Evolutionary conservation across 2,888 invertebrate genomes (phyloP).

Genomic region (Drosophila nigritarsus): DNA sequence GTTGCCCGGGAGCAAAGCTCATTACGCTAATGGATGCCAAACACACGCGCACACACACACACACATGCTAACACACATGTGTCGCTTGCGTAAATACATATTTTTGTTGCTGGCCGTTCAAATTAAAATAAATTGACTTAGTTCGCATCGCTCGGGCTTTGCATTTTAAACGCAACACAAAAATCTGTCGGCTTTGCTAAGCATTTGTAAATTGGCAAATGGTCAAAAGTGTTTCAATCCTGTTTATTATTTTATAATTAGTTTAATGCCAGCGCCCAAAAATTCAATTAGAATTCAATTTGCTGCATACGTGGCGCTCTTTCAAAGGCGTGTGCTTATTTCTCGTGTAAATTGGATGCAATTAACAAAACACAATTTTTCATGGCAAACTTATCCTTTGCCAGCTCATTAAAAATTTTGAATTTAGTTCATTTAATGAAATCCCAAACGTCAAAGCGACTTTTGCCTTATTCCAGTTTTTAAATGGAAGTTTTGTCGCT

Average conservation of each 20-base stretch:
- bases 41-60: slow-evolving; percentile 8
- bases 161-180: slow-evolving; percentile 63
- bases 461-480: not conserved
- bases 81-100: slow-evolving; percentile 5
- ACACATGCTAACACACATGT: slow-evolving; percentile 5
- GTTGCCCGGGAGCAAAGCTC: slow-evolving; percentile 65
- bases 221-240: slow-evolving; percentile 64
- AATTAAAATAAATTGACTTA: slow-evolving; percentile 78
- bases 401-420: not conserved
- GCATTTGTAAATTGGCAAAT: slow-evolving; percentile 72
- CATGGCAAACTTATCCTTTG: not conserved
- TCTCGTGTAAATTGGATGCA: not conserved
- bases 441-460: not conserved
- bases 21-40: slow-evolving; percentile 70
- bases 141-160: slow-evolving; percentile 43
- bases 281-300: slow-evolving; percentile 68
- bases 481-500: not conserved
- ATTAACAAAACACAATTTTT: not conserved
- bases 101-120: slow-evolving; percentile 27
- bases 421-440: not conserved
- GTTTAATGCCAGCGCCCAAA: slow-evolving; percentile 50
- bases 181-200: slow-evolving; percentile 65
- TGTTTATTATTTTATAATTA: slow-evolving; percentile 79
- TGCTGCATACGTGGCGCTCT: slow-evolving; percentile 9
- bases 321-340: not conserved